Evolutionary conservation across 35 echinoderm and acorn worm genomes (phyloP).

Genomic region (Chiridota heheva): DNA sequence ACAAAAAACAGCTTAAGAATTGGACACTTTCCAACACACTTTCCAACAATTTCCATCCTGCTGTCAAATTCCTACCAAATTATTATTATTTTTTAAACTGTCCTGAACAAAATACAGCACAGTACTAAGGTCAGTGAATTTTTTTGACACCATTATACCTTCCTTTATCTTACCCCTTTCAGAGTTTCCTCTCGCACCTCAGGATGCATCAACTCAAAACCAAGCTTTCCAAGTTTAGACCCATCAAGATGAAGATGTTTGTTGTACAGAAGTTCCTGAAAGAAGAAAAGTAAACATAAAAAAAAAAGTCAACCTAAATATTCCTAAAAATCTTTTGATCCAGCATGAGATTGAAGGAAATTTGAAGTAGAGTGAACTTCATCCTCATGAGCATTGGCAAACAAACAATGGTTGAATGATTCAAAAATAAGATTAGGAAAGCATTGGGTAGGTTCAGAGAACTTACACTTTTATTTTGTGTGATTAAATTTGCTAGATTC

Average conservation of each 20-base stretch:
- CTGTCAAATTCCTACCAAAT: not conserved
- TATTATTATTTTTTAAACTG: not conserved
- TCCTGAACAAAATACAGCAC: not conserved
- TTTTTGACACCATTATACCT: too few species aligned
- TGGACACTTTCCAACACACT: not conserved
- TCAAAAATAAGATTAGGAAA: not conserved
- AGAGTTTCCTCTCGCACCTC: constrained; percentile 60
- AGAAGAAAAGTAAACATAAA: constrained; percentile 3
- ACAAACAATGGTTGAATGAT: not conserved
- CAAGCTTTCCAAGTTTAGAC: constrained; percentile 82
- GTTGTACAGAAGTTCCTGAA: constrained; percentile 92
- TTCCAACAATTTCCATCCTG: not conserved
- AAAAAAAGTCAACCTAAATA: not conserved
- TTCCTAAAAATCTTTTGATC: not conserved
- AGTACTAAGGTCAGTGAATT: not conserved
- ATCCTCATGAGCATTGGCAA: not conserved
- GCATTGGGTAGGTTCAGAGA: not conserved
- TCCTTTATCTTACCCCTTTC: constrained; percentile 67
- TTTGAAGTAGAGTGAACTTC: not conserved
- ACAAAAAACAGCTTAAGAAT: not conserved
- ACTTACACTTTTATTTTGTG: too few species aligned
- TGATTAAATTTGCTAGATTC: too few species aligned
- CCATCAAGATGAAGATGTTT: constrained; percentile 94
- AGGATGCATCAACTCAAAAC: constrained; percentile 71
- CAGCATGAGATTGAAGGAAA: not conserved